These are phyloP conservation scores for Stenodera caucasica DNA, from an alignment of 2,888 invertebrate genomes.

Conservation along the genomic window DNA sequence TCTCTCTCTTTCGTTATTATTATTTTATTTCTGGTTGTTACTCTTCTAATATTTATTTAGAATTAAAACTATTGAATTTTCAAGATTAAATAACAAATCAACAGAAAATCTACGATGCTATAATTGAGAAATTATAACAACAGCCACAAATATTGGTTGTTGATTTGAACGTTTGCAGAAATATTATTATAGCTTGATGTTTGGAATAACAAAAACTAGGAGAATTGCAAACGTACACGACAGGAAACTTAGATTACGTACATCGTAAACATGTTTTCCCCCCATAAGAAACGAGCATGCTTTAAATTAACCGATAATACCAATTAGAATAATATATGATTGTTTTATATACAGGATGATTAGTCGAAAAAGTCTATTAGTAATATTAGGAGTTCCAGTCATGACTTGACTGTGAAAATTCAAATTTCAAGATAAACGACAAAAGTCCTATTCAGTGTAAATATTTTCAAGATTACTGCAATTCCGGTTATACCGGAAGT, in stretches of 20 bases:
- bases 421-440: no score
- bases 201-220: slow-evolving; percentile 20
- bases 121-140: slow-evolving; percentile 20
- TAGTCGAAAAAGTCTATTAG: no score
- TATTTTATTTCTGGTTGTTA: background rate
- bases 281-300: background rate
- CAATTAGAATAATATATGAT: no score
- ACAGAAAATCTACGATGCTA: slow-evolving; percentile 13
- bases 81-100: background rate
- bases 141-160: slow-evolving; percentile 17
- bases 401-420: no score
- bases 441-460: no score
- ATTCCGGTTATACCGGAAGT: no score
- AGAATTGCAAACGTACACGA: background rate
- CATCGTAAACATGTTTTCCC: background rate
- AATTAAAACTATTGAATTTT: background rate
- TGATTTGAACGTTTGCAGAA: slow-evolving; percentile 22
- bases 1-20: background rate
- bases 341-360: background rate
- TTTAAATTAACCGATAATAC: background rate
- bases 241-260: background rate
- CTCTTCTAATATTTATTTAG: background rate
- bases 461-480: no score
- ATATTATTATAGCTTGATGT: slow-evolving; percentile 22
- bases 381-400: no score